Conservation (phyloP, 2,797 vertebrate genomes). For the Cheracebus regulus region DNA sequence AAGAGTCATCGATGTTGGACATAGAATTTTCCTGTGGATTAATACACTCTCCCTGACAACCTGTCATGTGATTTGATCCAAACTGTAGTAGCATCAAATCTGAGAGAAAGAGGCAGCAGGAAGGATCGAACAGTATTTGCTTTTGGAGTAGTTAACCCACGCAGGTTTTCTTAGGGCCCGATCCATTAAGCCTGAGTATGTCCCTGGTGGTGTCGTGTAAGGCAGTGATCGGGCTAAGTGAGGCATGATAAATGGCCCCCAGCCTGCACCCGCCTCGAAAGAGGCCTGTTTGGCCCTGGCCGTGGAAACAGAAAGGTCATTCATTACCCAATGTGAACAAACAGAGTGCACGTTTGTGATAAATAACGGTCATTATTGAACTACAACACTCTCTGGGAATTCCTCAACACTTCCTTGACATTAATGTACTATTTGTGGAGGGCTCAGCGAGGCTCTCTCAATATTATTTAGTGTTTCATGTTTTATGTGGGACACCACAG, state of each 20-base stretch:
- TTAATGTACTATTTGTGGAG: conserved; percentile 73
- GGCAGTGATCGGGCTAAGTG: conserved; percentile 84
- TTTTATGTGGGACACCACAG: conserved; percentile 52
- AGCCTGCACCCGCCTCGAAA: conserved; percentile 75
- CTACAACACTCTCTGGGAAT: conserved; percentile 83
- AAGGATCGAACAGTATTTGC: conserved; percentile 38
- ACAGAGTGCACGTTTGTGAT: conserved; percentile 86
- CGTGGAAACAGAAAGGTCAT: conserved; percentile 88
- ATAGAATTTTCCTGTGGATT: neutral
- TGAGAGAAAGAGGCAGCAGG: conserved; percentile 60
- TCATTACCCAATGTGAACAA: conserved; percentile 87
- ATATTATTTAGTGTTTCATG: conserved; percentile 70
- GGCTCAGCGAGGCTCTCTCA: conserved; percentile 67
- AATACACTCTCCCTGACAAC: conserved; percentile 73
- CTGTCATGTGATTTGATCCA: conserved; percentile 65
- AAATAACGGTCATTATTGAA: conserved; percentile 87
- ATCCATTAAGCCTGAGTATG: conserved; percentile 56
- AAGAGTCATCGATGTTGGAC: neutral
- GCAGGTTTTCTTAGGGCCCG: conserved; percentile 66
- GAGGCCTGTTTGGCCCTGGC: conserved; percentile 80
- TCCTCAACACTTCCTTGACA: conserved; percentile 73
- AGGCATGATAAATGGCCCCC: conserved; percentile 87
- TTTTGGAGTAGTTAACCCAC: conserved; percentile 71
- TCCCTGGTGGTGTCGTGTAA: conserved; percentile 72
- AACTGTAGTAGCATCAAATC: conserved; percentile 68